Evolutionary conservation across 2,888 invertebrate genomes (phyloP).

Genomic region (Dione vanillae): DNA sequence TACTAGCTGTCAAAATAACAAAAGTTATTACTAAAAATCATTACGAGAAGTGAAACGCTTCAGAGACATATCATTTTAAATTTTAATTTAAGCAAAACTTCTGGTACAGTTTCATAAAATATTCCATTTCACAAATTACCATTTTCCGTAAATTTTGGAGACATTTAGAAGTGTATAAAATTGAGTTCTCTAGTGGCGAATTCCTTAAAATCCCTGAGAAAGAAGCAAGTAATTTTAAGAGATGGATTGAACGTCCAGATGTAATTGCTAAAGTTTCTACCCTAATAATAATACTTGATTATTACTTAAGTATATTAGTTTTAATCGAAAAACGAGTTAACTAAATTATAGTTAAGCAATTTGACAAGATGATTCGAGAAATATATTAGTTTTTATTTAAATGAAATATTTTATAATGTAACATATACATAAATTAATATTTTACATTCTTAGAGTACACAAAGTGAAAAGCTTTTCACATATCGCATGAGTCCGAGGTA

Average conservation of each 20-base stretch:
- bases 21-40: no score
- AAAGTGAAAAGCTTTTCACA: no score
- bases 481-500: no score
- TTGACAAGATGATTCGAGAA: background rate
- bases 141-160: background rate
- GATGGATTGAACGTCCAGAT: conserved; percentile 70
- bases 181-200: conserved; percentile 58
- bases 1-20: no score
- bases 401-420: background rate
- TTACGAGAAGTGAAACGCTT: background rate
- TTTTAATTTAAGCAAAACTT: background rate
- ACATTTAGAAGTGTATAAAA: conserved; percentile 23
- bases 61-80: background rate
- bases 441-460: no score
- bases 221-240: conserved; percentile 66
- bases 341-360: background rate
- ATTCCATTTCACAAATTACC: conserved; percentile 8
- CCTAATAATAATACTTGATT: conserved; percentile 64
- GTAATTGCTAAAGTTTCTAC: conserved; percentile 71
- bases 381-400: background rate
- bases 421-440: background rate
- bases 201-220: conserved; percentile 61
- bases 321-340: conserved; percentile 7
- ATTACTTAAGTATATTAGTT: conserved; percentile 59
- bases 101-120: background rate